These are phyloP conservation scores for Ancistrus triradiatus DNA, from an alignment of 2,113 vertebrate genomes.

Conservation along the genomic window DNA sequence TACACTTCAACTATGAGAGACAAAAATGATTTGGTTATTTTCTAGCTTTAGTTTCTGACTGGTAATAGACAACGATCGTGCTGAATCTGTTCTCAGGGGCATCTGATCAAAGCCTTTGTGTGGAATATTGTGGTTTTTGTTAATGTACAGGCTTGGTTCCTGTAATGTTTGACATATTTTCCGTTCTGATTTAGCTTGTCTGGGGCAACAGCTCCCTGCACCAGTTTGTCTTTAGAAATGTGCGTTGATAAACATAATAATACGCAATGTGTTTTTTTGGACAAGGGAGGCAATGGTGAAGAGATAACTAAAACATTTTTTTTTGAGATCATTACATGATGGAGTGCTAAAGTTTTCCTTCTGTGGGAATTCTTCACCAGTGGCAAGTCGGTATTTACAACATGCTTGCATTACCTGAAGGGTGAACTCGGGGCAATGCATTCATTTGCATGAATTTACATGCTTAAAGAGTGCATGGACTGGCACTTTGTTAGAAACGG, in stretches of 20 bases:
- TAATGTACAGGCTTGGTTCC: slow-evolving; percentile 14
- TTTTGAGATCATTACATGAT: slow-evolving; percentile 61
- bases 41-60: too few species aligned
- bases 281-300: too few species aligned
- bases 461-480: slow-evolving; percentile 60
- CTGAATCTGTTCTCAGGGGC: slow-evolving; percentile 11
- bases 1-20: too few species aligned
- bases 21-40: too few species aligned
- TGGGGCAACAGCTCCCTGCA: too few species aligned
- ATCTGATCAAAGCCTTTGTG: slow-evolving; percentile 26
- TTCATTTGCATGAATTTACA: slow-evolving; percentile 74
- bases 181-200: too few species aligned
- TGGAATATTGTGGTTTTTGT: slow-evolving; percentile 16
- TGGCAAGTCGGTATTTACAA: slow-evolving; percentile 68
- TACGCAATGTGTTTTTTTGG: slow-evolving; percentile 3
- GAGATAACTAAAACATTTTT: too few species aligned
- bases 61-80: not conserved
- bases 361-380: slow-evolving; percentile 42
- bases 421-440: slow-evolving; percentile 64
- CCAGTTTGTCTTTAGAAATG: slow-evolving; percentile 3
- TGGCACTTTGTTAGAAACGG: slow-evolving; percentile 54
- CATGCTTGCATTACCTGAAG: slow-evolving; percentile 66
- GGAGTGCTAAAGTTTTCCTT: not conserved
- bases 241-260: not conserved
- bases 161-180: not conserved